phyloP scores from a whole-genome alignment of 2,113 vertebrate species.

The Eulemur macaco region DNA sequence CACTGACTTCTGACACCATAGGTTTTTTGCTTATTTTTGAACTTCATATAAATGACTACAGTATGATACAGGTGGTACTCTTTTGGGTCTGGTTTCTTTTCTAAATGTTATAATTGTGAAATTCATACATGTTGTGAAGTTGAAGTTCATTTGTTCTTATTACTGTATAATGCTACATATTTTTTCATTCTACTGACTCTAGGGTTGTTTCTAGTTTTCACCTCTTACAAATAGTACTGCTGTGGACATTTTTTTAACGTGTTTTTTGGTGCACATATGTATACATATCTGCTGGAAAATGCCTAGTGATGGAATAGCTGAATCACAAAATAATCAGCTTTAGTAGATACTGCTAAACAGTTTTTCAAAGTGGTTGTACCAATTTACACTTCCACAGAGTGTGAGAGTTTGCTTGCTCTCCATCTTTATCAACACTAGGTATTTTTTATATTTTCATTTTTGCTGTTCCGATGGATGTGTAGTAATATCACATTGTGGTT shows the following conservation, averaged over 20 bases:
- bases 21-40: not conserved
- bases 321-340: not conserved
- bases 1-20: not conserved
- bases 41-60: not conserved
- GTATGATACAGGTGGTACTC: not conserved
- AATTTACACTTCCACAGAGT: not conserved
- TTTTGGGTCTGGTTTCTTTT: not conserved
- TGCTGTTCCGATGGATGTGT: not conserved
- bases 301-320: not conserved
- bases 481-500: not conserved
- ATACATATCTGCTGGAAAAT: not conserved
- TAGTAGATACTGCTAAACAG: not conserved
- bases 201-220: not conserved
- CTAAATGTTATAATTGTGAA: not conserved
- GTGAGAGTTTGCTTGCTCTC: not conserved
- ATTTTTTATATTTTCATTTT: not conserved
- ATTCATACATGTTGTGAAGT: not conserved
- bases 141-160: not conserved
- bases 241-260: not conserved
- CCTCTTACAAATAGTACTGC: not conserved
- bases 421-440: not conserved
- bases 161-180: not conserved
- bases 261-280: not conserved
- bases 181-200: not conserved
- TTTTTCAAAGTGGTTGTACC: not conserved